Conservation (phyloP, 2,113 vertebrate genomes). For the Chlorodrepanis virens region DNA sequence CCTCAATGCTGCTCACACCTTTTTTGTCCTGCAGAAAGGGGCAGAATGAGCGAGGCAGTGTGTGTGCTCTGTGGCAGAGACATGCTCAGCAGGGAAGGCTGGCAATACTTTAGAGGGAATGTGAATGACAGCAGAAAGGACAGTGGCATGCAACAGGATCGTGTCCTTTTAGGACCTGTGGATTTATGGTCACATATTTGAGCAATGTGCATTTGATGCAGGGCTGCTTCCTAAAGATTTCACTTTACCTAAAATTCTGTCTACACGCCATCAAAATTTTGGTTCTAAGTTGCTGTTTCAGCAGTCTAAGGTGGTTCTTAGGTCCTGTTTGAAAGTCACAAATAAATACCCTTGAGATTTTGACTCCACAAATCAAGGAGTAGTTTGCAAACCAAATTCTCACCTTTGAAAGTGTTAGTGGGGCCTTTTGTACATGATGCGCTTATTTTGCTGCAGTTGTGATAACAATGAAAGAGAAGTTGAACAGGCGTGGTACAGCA, state of each 20-base stretch:
- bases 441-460: background rate
- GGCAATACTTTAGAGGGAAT: background rate
- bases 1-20: background rate
- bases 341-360: background rate
- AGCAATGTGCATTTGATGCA: background rate
- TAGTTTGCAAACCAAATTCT: slow-evolving; percentile 14
- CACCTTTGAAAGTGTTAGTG: background rate
- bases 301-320: background rate
- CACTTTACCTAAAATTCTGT: background rate
- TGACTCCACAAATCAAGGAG: background rate
- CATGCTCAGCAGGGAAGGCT: background rate
- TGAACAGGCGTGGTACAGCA: background rate
- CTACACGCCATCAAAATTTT: background rate
- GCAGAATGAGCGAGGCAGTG: background rate
- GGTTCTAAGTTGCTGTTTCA: background rate
- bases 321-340: background rate
- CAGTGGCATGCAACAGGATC: background rate
- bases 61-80: background rate
- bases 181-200: background rate
- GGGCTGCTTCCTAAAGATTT: background rate
- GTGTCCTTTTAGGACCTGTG: background rate
- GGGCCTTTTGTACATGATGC: background rate
- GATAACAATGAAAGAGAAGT: background rate
- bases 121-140: background rate
- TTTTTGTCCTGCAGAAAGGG: background rate